Evolutionary conservation across 2,113 vertebrate species (phyloP), one percentile per base, ranked within the genome.

Genomic region (Megaleporinus macrocephalus): DNA sequence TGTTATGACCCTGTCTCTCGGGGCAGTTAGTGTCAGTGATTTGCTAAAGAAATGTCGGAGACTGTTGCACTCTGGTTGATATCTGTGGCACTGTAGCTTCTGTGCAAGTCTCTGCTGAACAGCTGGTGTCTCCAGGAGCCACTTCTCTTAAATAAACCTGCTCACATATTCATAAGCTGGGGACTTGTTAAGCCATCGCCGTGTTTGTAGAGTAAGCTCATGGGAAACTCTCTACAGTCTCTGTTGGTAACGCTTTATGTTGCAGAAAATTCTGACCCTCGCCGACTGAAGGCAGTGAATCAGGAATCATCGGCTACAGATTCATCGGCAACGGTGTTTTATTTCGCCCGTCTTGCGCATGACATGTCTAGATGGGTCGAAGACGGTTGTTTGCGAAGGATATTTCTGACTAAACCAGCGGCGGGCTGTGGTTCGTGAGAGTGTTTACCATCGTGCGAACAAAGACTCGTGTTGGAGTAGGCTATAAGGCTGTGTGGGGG

Each of bases 401-500:
- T 33, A 29, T 62, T 59, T n/a, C 12, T 18, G 14, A 68, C 51
- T 29, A 30, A 9, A 53, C 44, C 12, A 24, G 1, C 41, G 47
- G 18, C 18, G 14, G 33, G 7, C 33, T 20, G 36, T 20, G 63
- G 55, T 44, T 36, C 53, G 11, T 18, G 1, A 24, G 44, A 62
- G 26, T 13, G n/a, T 36, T 85, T 75, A 71, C 78, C 76, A 36
- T 33, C 14, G 6, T 13, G 22, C 47, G 63, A 44, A 80, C 80
- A 79, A 85, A 82, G 72, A 26, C n/a, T 0, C 13, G 20, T 18
- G 41, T 76, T 71, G 33, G 14, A 53, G 15, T 57, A 33, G 61
- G n/a, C 73, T 68, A 33, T 76, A 66, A 76, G 53, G 76, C 66
- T 15, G 20, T 36, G 62, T 84, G 82, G 81, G 84, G n/a, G 78